Evolutionary conservation across 2,113 vertebrate genomes (phyloP).

Genomic region (Tetraodon nigroviridis): DNA sequence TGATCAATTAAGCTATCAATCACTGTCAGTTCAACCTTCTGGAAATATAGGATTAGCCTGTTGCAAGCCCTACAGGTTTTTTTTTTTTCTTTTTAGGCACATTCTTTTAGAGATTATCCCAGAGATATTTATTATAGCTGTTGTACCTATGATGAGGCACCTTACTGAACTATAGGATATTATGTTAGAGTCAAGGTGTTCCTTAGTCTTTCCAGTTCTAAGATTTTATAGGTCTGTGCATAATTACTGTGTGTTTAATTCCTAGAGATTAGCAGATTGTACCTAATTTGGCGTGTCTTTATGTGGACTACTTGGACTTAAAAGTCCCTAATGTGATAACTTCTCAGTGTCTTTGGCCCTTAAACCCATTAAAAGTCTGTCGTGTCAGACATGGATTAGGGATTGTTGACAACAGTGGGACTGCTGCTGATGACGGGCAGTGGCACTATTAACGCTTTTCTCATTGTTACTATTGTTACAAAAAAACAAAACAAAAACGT

Average conservation of each 20-base stretch:
- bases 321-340: slow-evolving; percentile 70
- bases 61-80: slow-evolving; percentile 10
- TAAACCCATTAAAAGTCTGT: slow-evolving; percentile 76
- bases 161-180: background rate
- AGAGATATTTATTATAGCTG: too few relatives aligned
- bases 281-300: slow-evolving; percentile 63
- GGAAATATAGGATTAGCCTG: slow-evolving; percentile 11
- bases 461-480: slow-evolving; percentile 20
- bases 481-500: background rate
- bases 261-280: slow-evolving; percentile 55
- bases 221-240: slow-evolving; percentile 7
- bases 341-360: slow-evolving; percentile 67
- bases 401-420: slow-evolving; percentile 57
- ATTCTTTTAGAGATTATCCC: too few relatives aligned
- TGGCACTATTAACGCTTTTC: slow-evolving; percentile 7
- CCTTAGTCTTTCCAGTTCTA: background rate
- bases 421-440: slow-evolving; percentile 43
- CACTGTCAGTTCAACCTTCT: slow-evolving; percentile 21
- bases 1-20: slow-evolving; percentile 43
- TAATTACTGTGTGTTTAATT: slow-evolving; percentile 44
- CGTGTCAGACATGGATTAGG: slow-evolving; percentile 71
- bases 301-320: slow-evolving; percentile 59
- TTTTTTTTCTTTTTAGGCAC: background rate
- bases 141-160: too few relatives aligned
- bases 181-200: background rate